Base-by-base conservation (phyloP, 2,113 vertebrate species). In the Cranoglanis bouderius region DNA sequence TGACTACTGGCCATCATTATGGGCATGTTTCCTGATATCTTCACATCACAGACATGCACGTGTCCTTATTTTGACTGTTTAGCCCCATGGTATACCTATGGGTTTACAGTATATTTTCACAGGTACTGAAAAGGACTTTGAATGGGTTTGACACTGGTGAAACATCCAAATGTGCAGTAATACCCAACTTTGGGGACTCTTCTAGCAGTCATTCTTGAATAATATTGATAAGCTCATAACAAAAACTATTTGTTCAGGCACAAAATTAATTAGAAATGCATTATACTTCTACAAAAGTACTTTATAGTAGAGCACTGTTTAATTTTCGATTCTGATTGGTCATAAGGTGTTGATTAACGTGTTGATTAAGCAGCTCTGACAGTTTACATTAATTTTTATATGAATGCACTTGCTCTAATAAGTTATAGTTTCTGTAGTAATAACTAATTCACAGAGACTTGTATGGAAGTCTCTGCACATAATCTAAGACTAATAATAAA, bases 41-140 rank as follows among this genome's bases (percentile, higher is more conserved):
- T 59, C 49, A 49, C 32, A 65, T 55, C 32, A 46, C 63, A 35
- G 10, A 13, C 32, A 72, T 12, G 43, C 86, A 46, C 74, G 59
- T 74, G 5, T 88, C 26, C 70, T 46, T 46, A 78, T 77, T 78
- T 59, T 49, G n/a, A 77, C 32, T 59, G 51, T 43, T 59, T 26
- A 59, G 35, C 53, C 53, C 24, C 13, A 35, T 57, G 67, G 51
- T 55, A 61, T 77, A 55, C 38, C 70, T 75, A 8, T 32, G 46
- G 82, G 51, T 86, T 35, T 75, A 77, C 53, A 77, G 35, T 51
- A 51, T 35, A n/a, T 65, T 67, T 49, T 85, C 43, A 70, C 43
- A 63, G 46, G 29, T 38, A 32, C 26, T 57, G 29, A 38, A 77
- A 29, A 29, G 0, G 63, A 38, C 7, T 85, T 55, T 72, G 4